A percentile compares a stretch with the other conserved stretches of the same genome.
Conservation (phyloP, 2,113 vertebrate genomes). For the Albula glossodonta region DNA sequence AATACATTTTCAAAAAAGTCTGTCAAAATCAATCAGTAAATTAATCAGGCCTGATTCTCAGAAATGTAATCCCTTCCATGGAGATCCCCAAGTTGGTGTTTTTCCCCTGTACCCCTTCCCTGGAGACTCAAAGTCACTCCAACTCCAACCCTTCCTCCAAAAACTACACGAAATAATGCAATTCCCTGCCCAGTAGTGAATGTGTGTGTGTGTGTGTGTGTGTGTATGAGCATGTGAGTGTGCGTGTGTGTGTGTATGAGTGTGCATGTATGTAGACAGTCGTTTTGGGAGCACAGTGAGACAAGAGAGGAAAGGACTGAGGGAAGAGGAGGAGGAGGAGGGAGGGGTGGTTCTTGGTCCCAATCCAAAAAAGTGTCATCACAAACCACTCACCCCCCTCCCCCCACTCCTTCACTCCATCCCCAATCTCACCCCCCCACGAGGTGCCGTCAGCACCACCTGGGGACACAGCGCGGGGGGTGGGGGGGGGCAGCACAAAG, state of each 20-base stretch:
- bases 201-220: constrained; percentile 8
- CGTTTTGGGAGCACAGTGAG: background rate
- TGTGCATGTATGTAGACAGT: background rate
- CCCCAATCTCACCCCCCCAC: no score
- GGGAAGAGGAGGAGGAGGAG: constrained; percentile 29
- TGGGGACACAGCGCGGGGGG: constrained; percentile 10
- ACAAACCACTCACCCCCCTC: constrained; percentile 32
- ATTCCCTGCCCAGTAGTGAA: background rate
- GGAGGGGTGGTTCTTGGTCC: constrained; percentile 26
- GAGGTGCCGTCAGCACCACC: background rate
- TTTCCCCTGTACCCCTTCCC: no score
- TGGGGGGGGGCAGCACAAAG: background rate
- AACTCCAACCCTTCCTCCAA: background rate
- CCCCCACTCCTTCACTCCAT: background rate
- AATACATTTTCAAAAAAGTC: no score
- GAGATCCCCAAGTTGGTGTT: no score
- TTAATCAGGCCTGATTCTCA: no score
- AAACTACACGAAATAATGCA: constrained; percentile 28
- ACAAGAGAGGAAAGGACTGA: no score
- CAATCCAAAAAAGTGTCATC: constrained; percentile 48
- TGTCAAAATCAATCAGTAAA: no score
- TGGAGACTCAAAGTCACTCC: no score
- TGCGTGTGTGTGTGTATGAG: background rate
- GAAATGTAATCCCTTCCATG: no score
- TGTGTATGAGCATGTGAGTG: background rate